phyloP scores from a whole-genome alignment of 2,113 vertebrate genomes.

The Mustelus asterias region DNA sequence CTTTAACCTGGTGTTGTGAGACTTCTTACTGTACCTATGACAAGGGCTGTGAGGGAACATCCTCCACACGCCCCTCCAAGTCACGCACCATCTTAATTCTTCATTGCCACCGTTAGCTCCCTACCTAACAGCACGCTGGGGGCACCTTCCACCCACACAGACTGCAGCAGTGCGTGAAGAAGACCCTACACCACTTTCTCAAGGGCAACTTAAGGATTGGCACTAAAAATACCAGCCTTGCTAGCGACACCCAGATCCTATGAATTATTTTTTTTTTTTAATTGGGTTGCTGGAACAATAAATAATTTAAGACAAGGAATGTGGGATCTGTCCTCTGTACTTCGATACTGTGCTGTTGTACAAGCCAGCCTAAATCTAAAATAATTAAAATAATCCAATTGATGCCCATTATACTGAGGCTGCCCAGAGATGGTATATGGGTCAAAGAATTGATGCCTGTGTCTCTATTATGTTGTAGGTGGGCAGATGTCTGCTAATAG shows the following conservation, averaged over 20 bases:
- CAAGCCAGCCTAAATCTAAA: not conserved
- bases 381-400: not conserved
- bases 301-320: not conserved
- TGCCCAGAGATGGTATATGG: not conserved
- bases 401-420: not conserved
- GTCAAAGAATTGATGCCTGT: not conserved
- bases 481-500: not conserved
- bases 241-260: not conserved
- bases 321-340: not conserved
- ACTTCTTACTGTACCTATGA: no score
- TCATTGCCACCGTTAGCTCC: not conserved
- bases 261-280: not conserved
- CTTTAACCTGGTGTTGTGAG: no score
- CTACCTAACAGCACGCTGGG: not conserved
- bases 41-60: not conserved
- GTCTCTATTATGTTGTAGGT: not conserved
- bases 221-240: not conserved
- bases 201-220: not conserved
- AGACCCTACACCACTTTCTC: not conserved
- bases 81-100: not conserved
- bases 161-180: not conserved
- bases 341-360: not conserved
- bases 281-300: not conserved
- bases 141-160: not conserved
- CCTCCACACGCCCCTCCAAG: not conserved